Percentiles rank a stretch among this genome's conserved stretches.
Conservation (phyloP, 2,797 vertebrate species). For the Anguilla pacifica region DNA sequence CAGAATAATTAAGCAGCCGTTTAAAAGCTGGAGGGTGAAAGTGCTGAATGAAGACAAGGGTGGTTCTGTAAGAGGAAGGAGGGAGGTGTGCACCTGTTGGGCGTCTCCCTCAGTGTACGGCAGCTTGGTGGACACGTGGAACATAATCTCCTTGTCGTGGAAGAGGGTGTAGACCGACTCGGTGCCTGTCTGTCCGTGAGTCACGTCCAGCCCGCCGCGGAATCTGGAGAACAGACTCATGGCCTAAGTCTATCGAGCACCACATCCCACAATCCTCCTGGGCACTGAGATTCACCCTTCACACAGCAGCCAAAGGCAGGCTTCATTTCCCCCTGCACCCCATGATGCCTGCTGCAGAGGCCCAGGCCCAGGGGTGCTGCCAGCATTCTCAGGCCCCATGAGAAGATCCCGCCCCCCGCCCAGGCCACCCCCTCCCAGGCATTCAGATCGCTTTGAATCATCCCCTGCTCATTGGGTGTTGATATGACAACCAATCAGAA, state of each 20-base stretch:
- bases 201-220: conserved; percentile 81
- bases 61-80: neutral
- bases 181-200: conserved; percentile 81
- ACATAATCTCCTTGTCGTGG: conserved; percentile 84
- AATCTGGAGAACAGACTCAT: conserved; percentile 64
- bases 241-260: neutral
- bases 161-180: conserved; percentile 82
- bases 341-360: neutral
- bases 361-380: no score
- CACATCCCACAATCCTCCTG: conserved; percentile 11
- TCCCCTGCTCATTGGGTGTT: no score
- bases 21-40: neutral
- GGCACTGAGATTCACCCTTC: neutral
- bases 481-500: neutral
- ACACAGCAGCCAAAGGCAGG: neutral
- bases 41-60: no score
- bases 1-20: conserved; percentile 49
- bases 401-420: no score
- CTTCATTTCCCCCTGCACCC: neutral
- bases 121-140: conserved; percentile 84
- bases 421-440: no score
- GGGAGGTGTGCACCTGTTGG: conserved; percentile 71
- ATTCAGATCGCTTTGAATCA: no score
- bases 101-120: conserved; percentile 82
- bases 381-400: no score